Percentiles rank a stretch among this genome's conserved stretches.
Conservation (phyloP, 2,888 invertebrate genomes). For the Sipunculus nudus region DNA sequence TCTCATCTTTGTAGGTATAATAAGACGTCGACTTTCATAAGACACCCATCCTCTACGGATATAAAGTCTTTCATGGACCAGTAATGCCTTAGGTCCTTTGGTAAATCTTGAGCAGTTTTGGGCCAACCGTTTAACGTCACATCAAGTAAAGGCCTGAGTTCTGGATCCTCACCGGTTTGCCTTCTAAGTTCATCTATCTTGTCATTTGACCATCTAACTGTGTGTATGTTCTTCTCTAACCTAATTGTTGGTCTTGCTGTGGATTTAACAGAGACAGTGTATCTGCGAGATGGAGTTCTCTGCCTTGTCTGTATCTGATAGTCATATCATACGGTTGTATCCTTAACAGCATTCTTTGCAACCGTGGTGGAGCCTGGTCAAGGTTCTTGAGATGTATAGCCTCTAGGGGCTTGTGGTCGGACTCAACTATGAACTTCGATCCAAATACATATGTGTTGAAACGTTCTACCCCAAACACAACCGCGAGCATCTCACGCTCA, state of each 20-base stretch:
- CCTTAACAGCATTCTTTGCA: slow-evolving; percentile 30
- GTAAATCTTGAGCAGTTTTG: too few species aligned
- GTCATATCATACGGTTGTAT: slow-evolving; percentile 29
- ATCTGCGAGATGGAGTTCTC: slow-evolving; percentile 29
- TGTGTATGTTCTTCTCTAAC: slow-evolving; percentile 19
- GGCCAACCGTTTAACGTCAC: slow-evolving; percentile 20
- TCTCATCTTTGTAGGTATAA: slow-evolving; percentile 22
- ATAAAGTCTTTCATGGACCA: slow-evolving; percentile 24
- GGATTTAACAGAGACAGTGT: slow-evolving; percentile 26
- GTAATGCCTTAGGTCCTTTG: slow-evolving; percentile 15
- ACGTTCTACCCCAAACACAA: slow-evolving; percentile 26
- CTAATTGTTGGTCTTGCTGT: slow-evolving; percentile 6
- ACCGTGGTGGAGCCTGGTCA: slow-evolving; percentile 19
- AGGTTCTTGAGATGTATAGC: slow-evolving; percentile 25
- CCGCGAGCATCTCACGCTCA: slow-evolving; percentile 31
- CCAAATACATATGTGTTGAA: slow-evolving; percentile 31
- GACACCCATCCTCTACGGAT: slow-evolving; percentile 21
- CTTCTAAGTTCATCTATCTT: slow-evolving; percentile 4
- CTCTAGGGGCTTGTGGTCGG: slow-evolving; percentile 32
- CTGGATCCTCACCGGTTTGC: slow-evolving; percentile 11
- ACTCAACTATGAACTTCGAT: slow-evolving; percentile 11
- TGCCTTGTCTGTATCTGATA: slow-evolving; percentile 25
- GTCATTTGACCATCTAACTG: slow-evolving; percentile 5
- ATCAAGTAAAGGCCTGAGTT: slow-evolving; percentile 13
- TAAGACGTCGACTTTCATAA: slow-evolving; percentile 25